These are phyloP conservation scores for Hypselothyrea guttata DNA, from an alignment of 2,888 invertebrate species.

Conservation along the genomic window DNA sequence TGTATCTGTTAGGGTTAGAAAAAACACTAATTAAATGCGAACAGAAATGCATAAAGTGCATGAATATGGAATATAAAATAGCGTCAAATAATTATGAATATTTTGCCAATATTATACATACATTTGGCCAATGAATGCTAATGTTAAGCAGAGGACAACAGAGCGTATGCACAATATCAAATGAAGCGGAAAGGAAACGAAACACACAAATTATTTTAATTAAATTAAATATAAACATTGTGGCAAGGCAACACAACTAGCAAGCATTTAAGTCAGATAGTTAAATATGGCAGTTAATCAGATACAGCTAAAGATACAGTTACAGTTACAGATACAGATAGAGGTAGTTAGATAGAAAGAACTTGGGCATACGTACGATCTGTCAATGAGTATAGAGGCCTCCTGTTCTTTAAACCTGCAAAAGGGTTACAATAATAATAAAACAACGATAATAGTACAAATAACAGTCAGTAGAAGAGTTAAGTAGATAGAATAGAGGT, in stretches of 20 bases:
- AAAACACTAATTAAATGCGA: not conserved
- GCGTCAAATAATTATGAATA: constrained; percentile 31
- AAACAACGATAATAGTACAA: constrained; percentile 70
- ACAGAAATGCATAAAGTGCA: constrained; percentile 5
- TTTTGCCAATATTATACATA: not conserved
- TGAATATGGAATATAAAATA: constrained; percentile 33
- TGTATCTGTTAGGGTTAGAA: not conserved
- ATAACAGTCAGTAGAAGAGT: constrained; percentile 58
- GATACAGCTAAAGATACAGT: constrained; percentile 11
- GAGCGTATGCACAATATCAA: not conserved
- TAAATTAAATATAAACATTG: no score
- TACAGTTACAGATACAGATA: constrained; percentile 11
- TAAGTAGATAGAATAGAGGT: constrained; percentile 24
- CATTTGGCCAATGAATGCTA: no score
- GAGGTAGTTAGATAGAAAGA: constrained; percentile 29
- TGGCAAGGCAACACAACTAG: not conserved
- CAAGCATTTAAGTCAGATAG: not conserved
- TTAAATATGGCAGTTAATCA: not conserved
- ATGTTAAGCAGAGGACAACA: not conserved
- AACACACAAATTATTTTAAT: no score
- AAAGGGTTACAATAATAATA: constrained; percentile 79
- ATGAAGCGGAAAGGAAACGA: not conserved
- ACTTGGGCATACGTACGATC: constrained; percentile 82
- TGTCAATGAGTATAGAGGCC: constrained; percentile 82
- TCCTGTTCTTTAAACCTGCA: constrained; percentile 83